Evolutionary conservation across 2,888 invertebrate genomes (phyloP).

Genomic region (Eumacrocentrus americanus): DNA sequence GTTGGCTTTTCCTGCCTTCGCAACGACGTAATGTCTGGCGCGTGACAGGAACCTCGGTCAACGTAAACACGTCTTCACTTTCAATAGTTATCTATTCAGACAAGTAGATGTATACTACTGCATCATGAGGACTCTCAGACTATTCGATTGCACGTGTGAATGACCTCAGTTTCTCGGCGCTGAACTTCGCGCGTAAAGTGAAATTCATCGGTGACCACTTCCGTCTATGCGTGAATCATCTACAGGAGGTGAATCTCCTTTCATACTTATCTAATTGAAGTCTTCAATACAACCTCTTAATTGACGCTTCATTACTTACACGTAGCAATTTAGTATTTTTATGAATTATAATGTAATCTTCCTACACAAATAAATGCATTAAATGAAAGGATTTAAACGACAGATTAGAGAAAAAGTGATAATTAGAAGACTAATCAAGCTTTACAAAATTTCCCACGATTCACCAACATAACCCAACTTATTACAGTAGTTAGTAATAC

Average conservation of each 20-base stretch:
- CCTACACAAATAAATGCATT: neutral
- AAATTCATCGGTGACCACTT: slow-evolving; percentile 28
- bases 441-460: neutral
- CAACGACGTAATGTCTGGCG: slow-evolving; percentile 20
- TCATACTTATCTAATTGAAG: neutral
- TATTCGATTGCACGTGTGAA: slow-evolving; percentile 21
- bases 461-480: neutral
- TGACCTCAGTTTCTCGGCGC: slow-evolving; percentile 19
- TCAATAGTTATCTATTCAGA: neutral
- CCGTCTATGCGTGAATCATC: slow-evolving; percentile 5
- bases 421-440: neutral
- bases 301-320: neutral
- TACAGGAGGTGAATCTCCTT: neutral
- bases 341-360: neutral
- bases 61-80: slow-evolving; percentile 15
- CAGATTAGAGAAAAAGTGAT: neutral
- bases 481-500: neutral
- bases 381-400: neutral
- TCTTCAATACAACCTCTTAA: neutral
- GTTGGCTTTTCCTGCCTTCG: neutral
- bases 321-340: no score
- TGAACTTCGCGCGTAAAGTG: slow-evolving; percentile 34
- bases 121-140: slow-evolving; percentile 10
- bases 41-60: slow-evolving; percentile 27
- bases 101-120: slow-evolving; percentile 4